These are phyloP conservation scores for Phrynocephalus versicolor DNA, from an alignment of 2,113 vertebrate species.

Conservation along the genomic window DNA sequence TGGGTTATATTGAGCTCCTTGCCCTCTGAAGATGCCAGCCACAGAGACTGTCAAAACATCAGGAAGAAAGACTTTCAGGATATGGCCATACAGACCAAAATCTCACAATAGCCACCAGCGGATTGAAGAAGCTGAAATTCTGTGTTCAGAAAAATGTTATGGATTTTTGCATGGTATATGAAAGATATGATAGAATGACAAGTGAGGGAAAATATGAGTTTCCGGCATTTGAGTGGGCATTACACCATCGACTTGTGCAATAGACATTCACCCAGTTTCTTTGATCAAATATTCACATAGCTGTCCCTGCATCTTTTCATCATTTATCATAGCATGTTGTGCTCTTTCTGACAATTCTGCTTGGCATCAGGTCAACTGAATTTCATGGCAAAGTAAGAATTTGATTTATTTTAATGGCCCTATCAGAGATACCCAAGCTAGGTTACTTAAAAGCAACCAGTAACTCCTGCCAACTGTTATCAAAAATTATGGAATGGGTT, in stretches of 20 bases:
- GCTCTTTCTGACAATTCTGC: neutral
- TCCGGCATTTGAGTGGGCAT: neutral
- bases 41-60: too few species aligned
- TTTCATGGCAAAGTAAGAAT: neutral
- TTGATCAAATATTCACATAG: neutral
- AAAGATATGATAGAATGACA: neutral
- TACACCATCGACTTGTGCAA: neutral
- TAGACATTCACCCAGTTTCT: neutral
- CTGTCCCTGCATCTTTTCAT: neutral
- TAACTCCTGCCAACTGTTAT: slow-evolving; percentile 1
- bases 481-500: neutral
- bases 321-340: neutral
- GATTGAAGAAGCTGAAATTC: neutral
- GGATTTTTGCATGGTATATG: neutral
- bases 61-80: too few species aligned
- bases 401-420: neutral
- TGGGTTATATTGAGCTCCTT: too few species aligned
- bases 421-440: neutral
- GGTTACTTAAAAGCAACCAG: neutral
- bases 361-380: neutral
- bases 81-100: too few species aligned
- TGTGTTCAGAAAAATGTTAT: neutral
- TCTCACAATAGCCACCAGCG: too few species aligned
- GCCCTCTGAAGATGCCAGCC: too few species aligned
- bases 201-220: neutral